Evolutionary conservation across 1,140 invertebrate genomes (phyloP), one percentile per base, ranked within the genome.

Genomic region (Lutraria rhynchaena): DNA sequence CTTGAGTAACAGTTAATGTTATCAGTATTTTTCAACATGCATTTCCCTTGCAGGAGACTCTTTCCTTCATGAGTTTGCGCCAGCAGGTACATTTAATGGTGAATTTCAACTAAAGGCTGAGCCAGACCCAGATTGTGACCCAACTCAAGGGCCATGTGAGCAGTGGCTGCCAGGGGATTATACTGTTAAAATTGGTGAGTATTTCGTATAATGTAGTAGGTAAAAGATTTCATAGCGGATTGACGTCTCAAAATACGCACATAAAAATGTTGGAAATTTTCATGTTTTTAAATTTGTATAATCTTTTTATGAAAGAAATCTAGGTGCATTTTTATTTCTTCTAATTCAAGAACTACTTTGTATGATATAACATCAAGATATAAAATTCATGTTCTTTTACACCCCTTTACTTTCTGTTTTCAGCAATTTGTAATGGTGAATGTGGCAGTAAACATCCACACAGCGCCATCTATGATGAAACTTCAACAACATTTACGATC

Each of bases 361-460:
- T n/a, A n/a, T n/a, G n/a, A n/a, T n/a, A n/a, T n/a, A n/a, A n/a
- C n/a, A n/a, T n/a, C n/a, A n/a, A n/a, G n/a, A n/a, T n/a, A n/a
- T n/a, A n/a, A n/a, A n/a, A n/a, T n/a, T n/a, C n/a, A n/a, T n/a
- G n/a, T n/a, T 41, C 15, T 41, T 7, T 41, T 41, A 41, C 15
- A 5, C 15, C 37, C 37, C 37, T 41, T 41, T 41, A 41, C n/a
- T n/a, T 13, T 85, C 49, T 70, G 49, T 78, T 83, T 87, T 46
- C 86, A 91, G 90, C 88, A 44, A 76, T 92, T 37, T 92, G 91
- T 70, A 91, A 91, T 71, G 91, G 90, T 33, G 90, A 92, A 71
- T 92, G 91, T 77, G 90, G 90, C 76, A 91, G 90, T 51, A 83
- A 86, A 19, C 91, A 92, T 82, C 91, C 91, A 9, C 90, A 92